Evolutionary conservation across 2,113 vertebrate species (phyloP), one percentile per base, ranked within the genome.

Genomic region (Oncorhynchus masou): DNA sequence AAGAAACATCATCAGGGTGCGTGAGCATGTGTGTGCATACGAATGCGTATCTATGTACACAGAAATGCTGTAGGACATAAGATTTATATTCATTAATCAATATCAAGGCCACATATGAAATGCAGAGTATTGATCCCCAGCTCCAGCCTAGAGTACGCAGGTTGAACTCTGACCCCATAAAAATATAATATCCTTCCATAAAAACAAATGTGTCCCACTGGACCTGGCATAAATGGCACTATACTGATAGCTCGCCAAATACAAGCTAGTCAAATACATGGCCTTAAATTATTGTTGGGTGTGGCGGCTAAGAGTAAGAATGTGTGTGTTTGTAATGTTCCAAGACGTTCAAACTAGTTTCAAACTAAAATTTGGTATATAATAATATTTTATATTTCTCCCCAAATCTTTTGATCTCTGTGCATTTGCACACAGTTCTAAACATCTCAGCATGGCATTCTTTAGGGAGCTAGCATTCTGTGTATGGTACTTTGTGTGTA

Each of bases 81-180:
- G 78, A 88, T 90, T 84, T 87, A 85, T 72, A 84, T 90, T 84
- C 82, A 84, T 85, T 73, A 75, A 90, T 92, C 84, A 86, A 91
- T 92, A 88, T 78, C 60, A 77, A 67, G 83, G 79, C 75, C 84
- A 75, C 83, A 70, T 71, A 54, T 78, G 78, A 72, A 84, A 79
- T 64, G 78, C 83, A 77, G 66, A 24, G 71, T 86, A 92, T 92
- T 74, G 89, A 92, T 90, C 81, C 79, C 74, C 20, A 86, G 81
- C 78, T 22, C 74, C 45, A 75, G 81, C 64, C 57, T 65, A 66
- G 82, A 85, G 85, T 75, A 84, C 31, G 49, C 57, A 54, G 77
- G 77, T 89, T 91, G 88, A 90, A 82, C 84, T 81, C 77, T 89
- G 87, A 86, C 79, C 85, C 76, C 68, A 81, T 83, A 80, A 86